A percentile compares a stretch with the other conserved stretches of the same genome.
phyloP scores from a whole-genome alignment of 2,113 vertebrate species.

The Cyprinodon brontotheroides region DNA sequence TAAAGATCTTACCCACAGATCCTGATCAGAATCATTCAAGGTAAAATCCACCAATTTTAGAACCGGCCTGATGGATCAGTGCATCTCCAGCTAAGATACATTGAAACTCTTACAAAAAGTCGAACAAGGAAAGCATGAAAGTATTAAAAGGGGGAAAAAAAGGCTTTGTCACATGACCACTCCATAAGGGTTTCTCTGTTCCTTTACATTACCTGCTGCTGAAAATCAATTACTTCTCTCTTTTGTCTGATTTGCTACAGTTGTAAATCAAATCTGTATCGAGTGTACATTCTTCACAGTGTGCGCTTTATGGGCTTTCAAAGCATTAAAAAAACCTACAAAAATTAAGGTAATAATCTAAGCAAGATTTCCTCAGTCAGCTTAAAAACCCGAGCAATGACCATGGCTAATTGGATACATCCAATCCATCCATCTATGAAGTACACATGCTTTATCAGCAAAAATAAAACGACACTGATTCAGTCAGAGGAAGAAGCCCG shows the following conservation, averaged over 20 bases:
- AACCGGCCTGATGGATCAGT: not conserved
- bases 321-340: constrained; percentile 56
- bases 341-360: constrained; percentile 58
- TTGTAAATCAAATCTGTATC: constrained; percentile 67
- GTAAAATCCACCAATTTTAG: not conserved
- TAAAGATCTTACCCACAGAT: no score
- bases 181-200: constrained; percentile 51
- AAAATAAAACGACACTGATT: constrained; percentile 64
- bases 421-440: constrained; percentile 65
- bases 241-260: constrained; percentile 51
- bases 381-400: constrained; percentile 62
- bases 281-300: constrained; percentile 53
- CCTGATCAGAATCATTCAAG: not conserved
- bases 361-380: constrained; percentile 59
- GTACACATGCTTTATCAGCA: constrained; percentile 65
- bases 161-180: constrained; percentile 37
- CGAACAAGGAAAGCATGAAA: constrained; percentile 8
- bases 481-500: constrained; percentile 36
- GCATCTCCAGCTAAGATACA: not conserved
- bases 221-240: constrained; percentile 68
- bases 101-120: constrained; percentile 26
- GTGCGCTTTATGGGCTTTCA: constrained; percentile 66
- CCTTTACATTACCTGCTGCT: constrained; percentile 52
- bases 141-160: constrained; percentile 31
- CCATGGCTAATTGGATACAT: constrained; percentile 68